Conservation (phyloP, 2,888 invertebrate genomes). For the Cremastinae sp. region DNA sequence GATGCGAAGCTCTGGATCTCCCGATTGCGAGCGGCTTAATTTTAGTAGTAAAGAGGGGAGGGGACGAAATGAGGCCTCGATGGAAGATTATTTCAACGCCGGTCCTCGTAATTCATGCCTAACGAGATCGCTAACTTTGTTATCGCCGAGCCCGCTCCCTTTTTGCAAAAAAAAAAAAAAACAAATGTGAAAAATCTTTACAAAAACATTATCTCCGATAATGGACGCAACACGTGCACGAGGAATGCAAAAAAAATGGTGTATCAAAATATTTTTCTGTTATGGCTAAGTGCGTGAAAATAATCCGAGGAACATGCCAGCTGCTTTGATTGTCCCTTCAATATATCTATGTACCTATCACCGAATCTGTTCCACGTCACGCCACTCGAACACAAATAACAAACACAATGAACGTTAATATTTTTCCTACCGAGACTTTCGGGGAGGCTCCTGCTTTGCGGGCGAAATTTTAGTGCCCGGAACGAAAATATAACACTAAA, state of each 20-base stretch:
- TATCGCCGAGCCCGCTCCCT: constrained; percentile 33
- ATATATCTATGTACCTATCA: constrained; percentile 3
- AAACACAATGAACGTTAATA: constrained; percentile 33
- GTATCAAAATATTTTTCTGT: too few relatives aligned
- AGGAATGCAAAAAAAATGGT: too few relatives aligned
- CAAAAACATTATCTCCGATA: not conserved
- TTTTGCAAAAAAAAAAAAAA: not conserved
- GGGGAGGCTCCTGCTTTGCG: constrained; percentile 1
- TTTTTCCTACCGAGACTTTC: constrained; percentile 26
- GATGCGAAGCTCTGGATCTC: constrained; percentile 5
- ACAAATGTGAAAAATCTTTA: not conserved
- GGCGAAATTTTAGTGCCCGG: constrained; percentile 11
- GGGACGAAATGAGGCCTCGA: constrained; percentile 19
- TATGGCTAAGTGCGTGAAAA: too few relatives aligned
- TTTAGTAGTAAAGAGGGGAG: constrained; percentile 23
- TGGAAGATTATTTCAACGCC: constrained; percentile 47
- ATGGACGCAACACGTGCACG: not conserved
- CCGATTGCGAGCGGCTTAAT: constrained; percentile 44
- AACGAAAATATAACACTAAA: constrained; percentile 19
- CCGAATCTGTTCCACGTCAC: constrained; percentile 26
- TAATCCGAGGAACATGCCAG: not conserved
- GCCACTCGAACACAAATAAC: constrained; percentile 31
- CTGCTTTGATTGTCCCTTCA: constrained; percentile 23
- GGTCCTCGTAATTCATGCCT: constrained; percentile 52
- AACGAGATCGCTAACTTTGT: constrained; percentile 48